Evolutionary conservation across 1,140 invertebrate genomes (phyloP).

Genomic region (Parasteatoda tepidariorum): DNA sequence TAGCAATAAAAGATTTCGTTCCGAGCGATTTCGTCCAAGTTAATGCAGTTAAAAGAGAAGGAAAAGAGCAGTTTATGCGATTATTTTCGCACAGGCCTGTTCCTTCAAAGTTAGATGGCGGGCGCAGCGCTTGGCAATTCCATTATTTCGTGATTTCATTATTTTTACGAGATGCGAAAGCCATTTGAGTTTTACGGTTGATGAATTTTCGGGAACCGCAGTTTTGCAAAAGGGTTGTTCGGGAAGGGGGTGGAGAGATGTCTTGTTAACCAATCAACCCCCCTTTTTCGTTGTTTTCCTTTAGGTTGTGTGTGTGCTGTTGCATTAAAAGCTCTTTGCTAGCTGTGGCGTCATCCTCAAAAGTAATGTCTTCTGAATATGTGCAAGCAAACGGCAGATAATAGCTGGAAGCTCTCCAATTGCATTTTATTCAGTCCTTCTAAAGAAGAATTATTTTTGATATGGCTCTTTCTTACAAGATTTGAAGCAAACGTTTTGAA

Average conservation of each 20-base stretch:
- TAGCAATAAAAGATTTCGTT: conserved; percentile 47
- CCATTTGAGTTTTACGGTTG: conserved; percentile 42
- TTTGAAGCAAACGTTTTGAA: too few relatives aligned
- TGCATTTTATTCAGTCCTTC: neutral
- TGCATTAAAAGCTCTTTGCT: neutral
- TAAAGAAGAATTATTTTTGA: neutral
- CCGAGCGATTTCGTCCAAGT: conserved; percentile 41
- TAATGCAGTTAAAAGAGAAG: conserved; percentile 40
- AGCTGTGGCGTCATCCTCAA: neutral
- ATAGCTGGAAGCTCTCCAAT: neutral
- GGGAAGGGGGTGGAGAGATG: neutral
- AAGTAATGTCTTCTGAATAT: too few relatives aligned
- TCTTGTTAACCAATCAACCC: too few relatives aligned
- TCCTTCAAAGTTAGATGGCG: neutral
- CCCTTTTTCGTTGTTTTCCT: neutral
- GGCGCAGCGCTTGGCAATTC: neutral
- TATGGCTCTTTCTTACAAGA: neutral
- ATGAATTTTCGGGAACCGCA: conserved; percentile 9
- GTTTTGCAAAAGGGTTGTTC: neutral
- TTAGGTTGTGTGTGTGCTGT: neutral
- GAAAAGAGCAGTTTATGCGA: conserved; percentile 29
- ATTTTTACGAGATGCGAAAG: conserved; percentile 48
- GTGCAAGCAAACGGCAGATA: neutral
- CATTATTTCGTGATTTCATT: conserved; percentile 55
- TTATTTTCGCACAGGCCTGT: conserved; percentile 8